A percentile compares a stretch with the other conserved stretches of the same genome.
Conservation (phyloP, 2,797 vertebrate species). For the Sebastolobus altivelis region DNA sequence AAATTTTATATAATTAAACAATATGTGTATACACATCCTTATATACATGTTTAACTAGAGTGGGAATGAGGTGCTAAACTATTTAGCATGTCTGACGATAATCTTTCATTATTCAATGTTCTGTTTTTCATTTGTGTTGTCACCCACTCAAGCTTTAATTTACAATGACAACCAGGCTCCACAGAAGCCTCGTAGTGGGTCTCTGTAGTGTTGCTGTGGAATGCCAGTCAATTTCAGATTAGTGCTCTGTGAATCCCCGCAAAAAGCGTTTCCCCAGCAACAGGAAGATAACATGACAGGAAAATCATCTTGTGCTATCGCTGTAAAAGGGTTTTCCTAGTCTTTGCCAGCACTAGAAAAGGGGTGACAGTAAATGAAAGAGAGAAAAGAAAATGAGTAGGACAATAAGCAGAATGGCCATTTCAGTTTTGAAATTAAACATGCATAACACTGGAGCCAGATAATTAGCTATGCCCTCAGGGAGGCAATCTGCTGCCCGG, state of each 20-base stretch:
- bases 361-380: slow-evolving; percentile 32
- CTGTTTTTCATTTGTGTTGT: slow-evolving; percentile 31
- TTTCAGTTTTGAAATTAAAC: slow-evolving; percentile 60
- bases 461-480: slow-evolving; percentile 49
- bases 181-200: slow-evolving; percentile 29
- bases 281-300: slow-evolving; percentile 68
- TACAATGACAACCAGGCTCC: slow-evolving; percentile 32
- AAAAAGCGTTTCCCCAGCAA: slow-evolving; percentile 67
- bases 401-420: slow-evolving; percentile 43
- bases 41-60: background rate
- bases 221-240: slow-evolving; percentile 70
- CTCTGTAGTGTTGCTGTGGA: slow-evolving; percentile 41
- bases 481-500: slow-evolving; percentile 33
- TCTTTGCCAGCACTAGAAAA: slow-evolving; percentile 29
- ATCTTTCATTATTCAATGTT: slow-evolving; percentile 11
- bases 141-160: slow-evolving; percentile 51
- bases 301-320: slow-evolving; percentile 64
- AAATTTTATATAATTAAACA: background rate
- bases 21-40: background rate
- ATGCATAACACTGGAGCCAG: slow-evolving; percentile 38
- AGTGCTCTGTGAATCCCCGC: slow-evolving; percentile 54
- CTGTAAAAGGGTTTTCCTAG: slow-evolving; percentile 45
- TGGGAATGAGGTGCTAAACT: background rate
- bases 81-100: slow-evolving; percentile 14
- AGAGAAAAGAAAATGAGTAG: slow-evolving; percentile 4